A percentile compares a stretch with the other conserved stretches of the same genome.
phyloP scores from a whole-genome alignment of 2,888 invertebrate genomes.

The Corbicula japonica region DNA sequence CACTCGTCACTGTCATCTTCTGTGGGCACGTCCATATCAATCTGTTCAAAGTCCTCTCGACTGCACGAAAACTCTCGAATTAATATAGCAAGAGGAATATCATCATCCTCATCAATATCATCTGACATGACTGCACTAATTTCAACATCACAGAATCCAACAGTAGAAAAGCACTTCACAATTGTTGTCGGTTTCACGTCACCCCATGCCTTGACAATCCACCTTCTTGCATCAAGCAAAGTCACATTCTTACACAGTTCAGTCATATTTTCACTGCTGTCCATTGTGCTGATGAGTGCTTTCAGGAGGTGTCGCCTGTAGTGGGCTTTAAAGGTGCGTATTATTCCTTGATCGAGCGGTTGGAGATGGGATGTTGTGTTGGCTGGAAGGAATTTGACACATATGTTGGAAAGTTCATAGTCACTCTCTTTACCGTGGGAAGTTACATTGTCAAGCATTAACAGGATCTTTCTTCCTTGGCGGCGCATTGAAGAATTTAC shows the following conservation, averaged over 20 bases:
- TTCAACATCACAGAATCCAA: background rate
- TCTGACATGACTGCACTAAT: background rate
- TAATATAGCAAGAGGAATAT: slow-evolving; percentile 1
- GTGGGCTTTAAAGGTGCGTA: slow-evolving; percentile 1
- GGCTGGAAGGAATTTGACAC: background rate
- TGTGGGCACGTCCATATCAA: background rate
- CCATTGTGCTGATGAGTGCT: background rate
- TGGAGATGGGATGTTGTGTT: slow-evolving; percentile 5
- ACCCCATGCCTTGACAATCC: background rate
- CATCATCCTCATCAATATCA: slow-evolving; percentile 8
- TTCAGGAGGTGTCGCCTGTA: background rate
- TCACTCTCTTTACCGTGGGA: slow-evolving; percentile 17
- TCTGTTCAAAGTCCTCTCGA: background rate
- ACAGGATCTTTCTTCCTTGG: slow-evolving; percentile 27
- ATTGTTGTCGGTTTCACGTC: background rate
- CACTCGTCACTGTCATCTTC: background rate
- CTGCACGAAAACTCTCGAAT: background rate
- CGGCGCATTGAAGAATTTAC: slow-evolving; percentile 29
- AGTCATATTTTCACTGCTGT: background rate
- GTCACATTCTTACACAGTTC: background rate
- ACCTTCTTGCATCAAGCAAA: background rate
- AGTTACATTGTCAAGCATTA: slow-evolving; percentile 42
- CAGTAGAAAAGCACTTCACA: background rate
- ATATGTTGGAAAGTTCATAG: background rate
- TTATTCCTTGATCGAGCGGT: slow-evolving; percentile 5